phyloP scores from a whole-genome alignment of 2,888 invertebrate species.

The Ophion costatus region DNA sequence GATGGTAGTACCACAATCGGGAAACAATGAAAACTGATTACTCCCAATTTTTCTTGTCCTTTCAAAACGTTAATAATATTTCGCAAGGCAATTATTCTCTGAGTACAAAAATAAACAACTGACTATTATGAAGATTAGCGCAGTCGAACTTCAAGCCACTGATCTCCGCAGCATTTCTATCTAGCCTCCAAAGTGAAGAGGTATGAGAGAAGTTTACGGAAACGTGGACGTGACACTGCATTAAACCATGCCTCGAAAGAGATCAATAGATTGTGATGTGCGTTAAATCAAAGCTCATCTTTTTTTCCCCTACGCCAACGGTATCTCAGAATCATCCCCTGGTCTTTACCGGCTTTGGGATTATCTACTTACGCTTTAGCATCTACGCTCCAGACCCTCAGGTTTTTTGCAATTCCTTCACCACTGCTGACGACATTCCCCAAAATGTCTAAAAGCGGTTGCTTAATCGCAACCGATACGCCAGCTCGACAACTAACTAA shows the following conservation, averaged over 20 bases:
- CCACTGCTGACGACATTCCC: constrained; percentile 14
- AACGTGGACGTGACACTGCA: constrained; percentile 36
- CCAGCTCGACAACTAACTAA: background rate
- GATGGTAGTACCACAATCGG: too few species aligned
- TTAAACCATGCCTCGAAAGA: constrained; percentile 41
- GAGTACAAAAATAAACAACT: background rate
- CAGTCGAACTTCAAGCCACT: constrained; percentile 8
- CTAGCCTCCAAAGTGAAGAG: constrained; percentile 15
- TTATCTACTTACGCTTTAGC: constrained; percentile 34
- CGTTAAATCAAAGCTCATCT: constrained; percentile 13
- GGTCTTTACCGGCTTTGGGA: constrained; percentile 15
- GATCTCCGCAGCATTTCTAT: constrained; percentile 11
- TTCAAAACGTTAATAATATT: background rate
- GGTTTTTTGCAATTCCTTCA: background rate
- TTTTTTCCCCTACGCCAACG: background rate
- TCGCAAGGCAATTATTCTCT: background rate
- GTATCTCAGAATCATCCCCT: background rate
- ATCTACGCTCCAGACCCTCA: constrained; percentile 29
- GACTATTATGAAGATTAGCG: background rate
- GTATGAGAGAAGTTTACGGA: constrained; percentile 24
- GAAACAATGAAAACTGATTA: too few species aligned
- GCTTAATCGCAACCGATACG: background rate
- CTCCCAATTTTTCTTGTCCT: background rate
- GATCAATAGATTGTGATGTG: constrained; percentile 60
- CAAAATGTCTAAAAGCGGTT: constrained; percentile 12